Percentiles rank a stretch among this genome's conserved stretches.
Conservation (phyloP, 2,888 invertebrate species). For the Drosophila anomelani region DNA sequence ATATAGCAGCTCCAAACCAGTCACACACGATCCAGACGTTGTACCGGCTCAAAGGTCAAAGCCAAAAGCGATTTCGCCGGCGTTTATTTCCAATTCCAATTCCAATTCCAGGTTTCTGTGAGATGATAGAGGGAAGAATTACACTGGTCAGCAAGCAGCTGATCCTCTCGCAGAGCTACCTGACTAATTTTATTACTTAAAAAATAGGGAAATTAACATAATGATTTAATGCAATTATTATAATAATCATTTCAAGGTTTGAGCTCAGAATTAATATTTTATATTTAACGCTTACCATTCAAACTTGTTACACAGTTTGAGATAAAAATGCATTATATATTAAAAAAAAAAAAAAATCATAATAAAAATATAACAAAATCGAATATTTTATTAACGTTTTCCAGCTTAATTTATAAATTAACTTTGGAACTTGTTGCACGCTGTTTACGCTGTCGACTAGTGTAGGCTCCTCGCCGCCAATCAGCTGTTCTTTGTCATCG, state of each 20-base stretch:
- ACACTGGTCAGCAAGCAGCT: slow-evolving; percentile 13
- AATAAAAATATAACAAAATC: neutral
- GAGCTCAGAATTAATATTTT: too few relatives aligned
- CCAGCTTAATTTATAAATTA: neutral
- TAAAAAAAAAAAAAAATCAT: neutral
- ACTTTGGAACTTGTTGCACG: slow-evolving; percentile 1
- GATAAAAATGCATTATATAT: too few relatives aligned
- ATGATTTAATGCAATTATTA: too few relatives aligned
- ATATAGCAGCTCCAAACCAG: slow-evolving; percentile 6
- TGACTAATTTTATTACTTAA: too few relatives aligned
- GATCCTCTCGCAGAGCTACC: neutral
- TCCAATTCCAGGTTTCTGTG: slow-evolving; percentile 13
- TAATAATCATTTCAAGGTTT: too few relatives aligned
- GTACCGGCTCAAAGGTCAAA: slow-evolving; percentile 43
- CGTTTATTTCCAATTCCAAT: slow-evolving; percentile 13
- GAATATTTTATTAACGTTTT: too few relatives aligned
- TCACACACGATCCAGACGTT: slow-evolving; percentile 25
- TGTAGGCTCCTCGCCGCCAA: neutral
- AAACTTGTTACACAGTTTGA: neutral
- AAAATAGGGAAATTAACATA: too few relatives aligned
- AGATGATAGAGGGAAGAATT: slow-evolving; percentile 13
- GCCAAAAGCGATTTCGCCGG: slow-evolving; percentile 25
- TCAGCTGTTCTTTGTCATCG: slow-evolving; percentile 12
- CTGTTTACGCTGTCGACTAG: neutral
- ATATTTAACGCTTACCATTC: neutral